Base-by-base conservation (phyloP, 2,888 invertebrate species). In the Drosophila flavopinicola region DNA sequence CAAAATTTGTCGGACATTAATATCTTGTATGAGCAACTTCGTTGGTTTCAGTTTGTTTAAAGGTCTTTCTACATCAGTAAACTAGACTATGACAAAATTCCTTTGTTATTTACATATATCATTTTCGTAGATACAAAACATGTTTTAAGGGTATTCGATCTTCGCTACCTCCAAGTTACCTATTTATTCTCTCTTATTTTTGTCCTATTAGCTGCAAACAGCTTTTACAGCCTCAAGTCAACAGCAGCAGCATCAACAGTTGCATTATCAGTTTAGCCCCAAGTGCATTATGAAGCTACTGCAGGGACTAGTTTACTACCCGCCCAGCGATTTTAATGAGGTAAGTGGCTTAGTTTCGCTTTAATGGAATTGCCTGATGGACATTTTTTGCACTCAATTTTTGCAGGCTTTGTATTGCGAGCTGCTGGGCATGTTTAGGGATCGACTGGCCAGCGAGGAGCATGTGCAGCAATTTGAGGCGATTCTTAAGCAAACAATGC, bases 341-440 rank as follows among this genome's bases (percentile, higher is more conserved):
- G 91, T 90, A 57, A 64, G 60, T 47, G 53, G 11, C 25, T 56
- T 25, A 30, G 45, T 38, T 33, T 13, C 15, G 7, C 3, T 17
- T 44, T 38, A 48, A 64, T 35, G 20, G 7, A 33, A 37, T 59
- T 57, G 42, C 30, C 15, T 24, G 13, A 38, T 56, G 2, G 11
- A 41, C 27, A 13, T 39, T 56, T 15, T 24, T 11, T 7, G 1
- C 20, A 4, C 1, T 23, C 7, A 15, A 1, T 13, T 73, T 88
- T 73, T 88, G 65, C 89, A 96, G 94, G 94, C 95, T 2, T 92
- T 96, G 75, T 91, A 93, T 25, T 94, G 96, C 75, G 97, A 98
- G 92, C 94, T 95, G 1, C 91, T 93, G 57, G 92, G 94, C 61
- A 92, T 95, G 85, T 97, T 98, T 90, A 92, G 93, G 71, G 96